Evolutionary conservation across 2,113 vertebrate species (phyloP).

Genomic region (Genyomyrus donnyi): DNA sequence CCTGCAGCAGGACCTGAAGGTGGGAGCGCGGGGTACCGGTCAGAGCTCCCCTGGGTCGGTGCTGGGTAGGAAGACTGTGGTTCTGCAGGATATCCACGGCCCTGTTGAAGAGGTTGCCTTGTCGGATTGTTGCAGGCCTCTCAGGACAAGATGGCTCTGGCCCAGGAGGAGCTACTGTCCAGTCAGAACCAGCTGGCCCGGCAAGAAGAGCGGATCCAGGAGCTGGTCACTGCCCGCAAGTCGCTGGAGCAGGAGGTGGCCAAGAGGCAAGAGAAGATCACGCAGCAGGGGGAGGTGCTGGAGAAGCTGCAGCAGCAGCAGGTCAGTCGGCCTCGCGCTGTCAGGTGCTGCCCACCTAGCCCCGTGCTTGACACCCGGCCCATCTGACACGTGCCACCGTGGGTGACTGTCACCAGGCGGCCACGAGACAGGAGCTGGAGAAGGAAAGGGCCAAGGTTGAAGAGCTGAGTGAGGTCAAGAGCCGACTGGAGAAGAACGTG

Average conservation of each 20-base stretch:
- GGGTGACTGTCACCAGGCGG: conserved; percentile 50
- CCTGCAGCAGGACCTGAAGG: conserved; percentile 86
- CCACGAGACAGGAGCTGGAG: conserved; percentile 73
- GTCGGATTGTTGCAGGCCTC: conserved; percentile 54
- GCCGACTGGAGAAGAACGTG: conserved; percentile 69
- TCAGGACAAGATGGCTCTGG: conserved; percentile 77
- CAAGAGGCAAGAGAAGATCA: conserved; percentile 67
- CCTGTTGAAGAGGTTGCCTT: neutral
- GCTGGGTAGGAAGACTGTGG: neutral
- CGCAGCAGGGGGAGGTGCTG: conserved; percentile 64
- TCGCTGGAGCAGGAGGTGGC: conserved; percentile 66
- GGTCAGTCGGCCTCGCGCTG: conserved; percentile 47
- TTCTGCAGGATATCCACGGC: neutral
- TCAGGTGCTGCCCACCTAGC: neutral
- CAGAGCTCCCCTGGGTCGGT: neutral
- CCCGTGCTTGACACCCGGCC: neutral
- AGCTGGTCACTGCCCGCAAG: conserved; percentile 61
- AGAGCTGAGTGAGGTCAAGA: conserved; percentile 71
- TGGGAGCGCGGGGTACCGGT: conserved; percentile 33
- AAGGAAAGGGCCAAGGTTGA: conserved; percentile 71
- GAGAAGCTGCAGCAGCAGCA: conserved; percentile 73
- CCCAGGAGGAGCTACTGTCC: conserved; percentile 83
- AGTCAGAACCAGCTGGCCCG: conserved; percentile 73
- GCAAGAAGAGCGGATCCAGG: conserved; percentile 72
- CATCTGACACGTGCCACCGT: neutral